phyloP scores from a whole-genome alignment of 2,888 invertebrate species.

The Schizotus pectinicornis region DNA sequence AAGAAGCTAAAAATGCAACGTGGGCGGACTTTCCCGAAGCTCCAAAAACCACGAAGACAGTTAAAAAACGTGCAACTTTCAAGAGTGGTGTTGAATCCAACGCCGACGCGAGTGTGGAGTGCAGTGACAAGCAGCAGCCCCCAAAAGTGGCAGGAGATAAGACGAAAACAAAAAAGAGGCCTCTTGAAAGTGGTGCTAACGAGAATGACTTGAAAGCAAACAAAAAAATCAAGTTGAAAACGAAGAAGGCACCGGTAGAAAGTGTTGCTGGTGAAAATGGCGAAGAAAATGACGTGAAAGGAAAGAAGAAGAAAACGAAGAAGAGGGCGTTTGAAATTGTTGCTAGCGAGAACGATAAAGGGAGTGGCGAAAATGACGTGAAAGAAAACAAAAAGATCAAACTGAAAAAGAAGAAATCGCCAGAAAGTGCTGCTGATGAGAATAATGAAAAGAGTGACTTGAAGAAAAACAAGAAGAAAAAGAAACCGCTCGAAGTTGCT shows the following conservation, averaged over 20 bases:
- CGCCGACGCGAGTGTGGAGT: slow-evolving; percentile 19
- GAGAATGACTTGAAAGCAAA: slow-evolving; percentile 38
- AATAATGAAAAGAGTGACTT: too few relatives aligned
- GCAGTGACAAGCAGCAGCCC: neutral
- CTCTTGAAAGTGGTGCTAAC: slow-evolving; percentile 45
- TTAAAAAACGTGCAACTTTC: too few relatives aligned
- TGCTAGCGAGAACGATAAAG: too few relatives aligned
- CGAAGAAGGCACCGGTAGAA: slow-evolving; percentile 5
- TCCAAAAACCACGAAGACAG: too few relatives aligned
- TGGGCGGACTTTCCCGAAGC: slow-evolving; percentile 64
- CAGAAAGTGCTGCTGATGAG: too few relatives aligned
- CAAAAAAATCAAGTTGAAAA: slow-evolving; percentile 32
- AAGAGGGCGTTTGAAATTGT: too few relatives aligned
- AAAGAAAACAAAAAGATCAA: too few relatives aligned
- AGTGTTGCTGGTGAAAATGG: slow-evolving; percentile 1
- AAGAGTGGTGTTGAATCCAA: neutral
- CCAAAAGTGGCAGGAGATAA: slow-evolving; percentile 18
- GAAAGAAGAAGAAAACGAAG: too few relatives aligned
- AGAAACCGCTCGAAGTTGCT: too few relatives aligned
- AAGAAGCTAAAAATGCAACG: slow-evolving; percentile 59
- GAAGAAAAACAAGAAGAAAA: too few relatives aligned
- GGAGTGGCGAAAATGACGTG: too few relatives aligned
- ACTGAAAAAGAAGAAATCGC: too few relatives aligned
- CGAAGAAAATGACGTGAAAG: slow-evolving; percentile 2
- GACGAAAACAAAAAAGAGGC: slow-evolving; percentile 42